phyloP scores from a whole-genome alignment of 2,797 vertebrate species.

The Etheostoma nigrum region DNA sequence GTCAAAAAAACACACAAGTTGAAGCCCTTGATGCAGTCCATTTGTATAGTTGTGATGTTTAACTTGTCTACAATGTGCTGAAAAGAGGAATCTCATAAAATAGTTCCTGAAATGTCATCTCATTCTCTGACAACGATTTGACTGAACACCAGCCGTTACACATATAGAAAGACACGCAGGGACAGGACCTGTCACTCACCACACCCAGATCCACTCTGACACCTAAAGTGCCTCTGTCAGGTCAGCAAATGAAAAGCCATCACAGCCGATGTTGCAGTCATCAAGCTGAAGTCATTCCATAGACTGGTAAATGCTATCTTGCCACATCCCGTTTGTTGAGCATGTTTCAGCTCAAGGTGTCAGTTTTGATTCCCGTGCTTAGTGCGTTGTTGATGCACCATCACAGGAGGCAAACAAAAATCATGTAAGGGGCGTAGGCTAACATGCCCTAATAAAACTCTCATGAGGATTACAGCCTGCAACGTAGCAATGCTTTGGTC shows the following conservation, averaged over 20 bases:
- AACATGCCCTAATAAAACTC: constrained; percentile 46
- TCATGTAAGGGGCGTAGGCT: constrained; percentile 28
- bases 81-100: constrained; percentile 70
- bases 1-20: constrained; percentile 19
- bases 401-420: constrained; percentile 33
- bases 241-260: constrained; percentile 79
- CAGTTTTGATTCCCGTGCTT: constrained; percentile 55
- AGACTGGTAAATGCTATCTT: constrained; percentile 62
- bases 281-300: constrained; percentile 64
- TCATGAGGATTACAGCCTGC: constrained; percentile 24
- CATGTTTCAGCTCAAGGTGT: constrained; percentile 50
- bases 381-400: constrained; percentile 31
- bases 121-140: constrained; percentile 65
- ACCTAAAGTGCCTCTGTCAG: constrained; percentile 74
- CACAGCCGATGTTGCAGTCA: constrained; percentile 67
- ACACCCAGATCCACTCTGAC: constrained; percentile 61
- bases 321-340: constrained; percentile 57
- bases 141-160: constrained; percentile 63
- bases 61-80: constrained; percentile 45
- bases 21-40: constrained; percentile 3
- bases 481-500: constrained; percentile 27
- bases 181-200: constrained; percentile 74
- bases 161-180: constrained; percentile 48
- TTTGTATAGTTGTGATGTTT: constrained; percentile 26
- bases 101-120: constrained; percentile 68